phyloP scores from a whole-genome alignment of 2,113 vertebrate genomes.

The Morone chrysops region DNA sequence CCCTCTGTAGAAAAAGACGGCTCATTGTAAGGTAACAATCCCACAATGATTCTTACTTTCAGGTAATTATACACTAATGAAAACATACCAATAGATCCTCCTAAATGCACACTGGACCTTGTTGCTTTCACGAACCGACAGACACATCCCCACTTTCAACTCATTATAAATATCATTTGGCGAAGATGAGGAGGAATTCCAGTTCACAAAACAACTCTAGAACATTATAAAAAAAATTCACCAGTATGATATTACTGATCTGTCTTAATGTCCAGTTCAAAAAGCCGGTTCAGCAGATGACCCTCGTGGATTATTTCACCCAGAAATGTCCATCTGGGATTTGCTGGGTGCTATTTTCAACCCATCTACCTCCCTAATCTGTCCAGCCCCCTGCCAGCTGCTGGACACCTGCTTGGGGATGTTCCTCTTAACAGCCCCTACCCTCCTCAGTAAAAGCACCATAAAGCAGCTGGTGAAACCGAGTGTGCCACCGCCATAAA shows the following conservation, averaged over 20 bases:
- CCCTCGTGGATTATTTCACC: background rate
- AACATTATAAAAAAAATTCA: background rate
- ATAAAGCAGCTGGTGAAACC: slow-evolving; percentile 53
- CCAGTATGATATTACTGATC: background rate
- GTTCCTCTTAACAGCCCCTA: background rate
- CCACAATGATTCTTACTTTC: too few relatives aligned
- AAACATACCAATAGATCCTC: too few relatives aligned
- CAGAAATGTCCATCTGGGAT: background rate
- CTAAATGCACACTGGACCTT: too few relatives aligned
- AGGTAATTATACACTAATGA: too few relatives aligned
- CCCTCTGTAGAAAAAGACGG: too few relatives aligned
- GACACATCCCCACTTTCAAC: too few relatives aligned
- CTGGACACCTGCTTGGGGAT: background rate
- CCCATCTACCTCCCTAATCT: background rate
- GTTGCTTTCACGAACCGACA: too few relatives aligned
- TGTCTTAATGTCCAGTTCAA: background rate
- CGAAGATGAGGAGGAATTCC: background rate
- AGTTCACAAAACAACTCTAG: too few relatives aligned
- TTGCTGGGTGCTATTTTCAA: background rate
- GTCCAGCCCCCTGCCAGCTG: background rate
- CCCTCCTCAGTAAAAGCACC: slow-evolving; percentile 17
- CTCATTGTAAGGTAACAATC: too few relatives aligned
- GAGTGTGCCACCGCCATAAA: slow-evolving; percentile 39
- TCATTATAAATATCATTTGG: too few relatives aligned
- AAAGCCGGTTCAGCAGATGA: background rate